Base-by-base conservation (phyloP, 2,888 invertebrate species). In the Gnatocerus cornutus region DNA sequence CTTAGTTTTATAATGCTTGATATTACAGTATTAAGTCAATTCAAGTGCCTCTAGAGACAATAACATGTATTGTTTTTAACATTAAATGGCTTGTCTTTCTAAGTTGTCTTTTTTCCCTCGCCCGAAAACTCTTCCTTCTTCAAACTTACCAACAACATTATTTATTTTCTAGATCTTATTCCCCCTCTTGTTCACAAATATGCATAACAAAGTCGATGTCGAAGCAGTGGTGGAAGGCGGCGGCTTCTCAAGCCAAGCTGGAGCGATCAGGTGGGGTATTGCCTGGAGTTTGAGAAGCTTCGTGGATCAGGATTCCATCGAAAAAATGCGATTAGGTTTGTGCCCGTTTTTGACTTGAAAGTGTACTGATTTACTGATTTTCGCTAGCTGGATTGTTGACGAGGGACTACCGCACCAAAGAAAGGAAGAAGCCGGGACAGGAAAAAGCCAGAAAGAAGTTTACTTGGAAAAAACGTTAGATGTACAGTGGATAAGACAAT, bases 351-450 rank as follows among this genome's bases (percentile, higher is more conserved):
- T 56, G 61, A 21, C n/a, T n/a, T 21, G 4, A 4, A 21, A 21
- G 21, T 67, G 12, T 61, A 46, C 8, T 59, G 14, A 37, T 39
- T 76, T 74, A 75, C 6, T 1, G 21, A 33, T 48, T 69, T 80
- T 78, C 77, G 71, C 82, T 86, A 93, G 95, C 97, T 84, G 98
- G 98, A 41, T 86, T 98, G 68, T 86, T 98, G 52, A 94, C 94
- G 13, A 88, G 89, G 78, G 98, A 97, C 84, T 89, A 87, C 71
- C 87, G 98, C 62, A 86, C 86, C 13, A 89, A 90, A 66, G 98
- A 98, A 85, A 90, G 98, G 76, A 95, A 96, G 90, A 97, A 97
- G 90, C 93, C 92, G 59, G 98, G 97, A 5, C 96, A 96, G 85
- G 91, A 90, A 78, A 94, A 94, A 77, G 96, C 98, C 13, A 91